Evolutionary conservation across 1,140 invertebrate species (phyloP), one percentile per base, ranked within the genome.

Genomic region (Aleiodes sp.): DNA sequence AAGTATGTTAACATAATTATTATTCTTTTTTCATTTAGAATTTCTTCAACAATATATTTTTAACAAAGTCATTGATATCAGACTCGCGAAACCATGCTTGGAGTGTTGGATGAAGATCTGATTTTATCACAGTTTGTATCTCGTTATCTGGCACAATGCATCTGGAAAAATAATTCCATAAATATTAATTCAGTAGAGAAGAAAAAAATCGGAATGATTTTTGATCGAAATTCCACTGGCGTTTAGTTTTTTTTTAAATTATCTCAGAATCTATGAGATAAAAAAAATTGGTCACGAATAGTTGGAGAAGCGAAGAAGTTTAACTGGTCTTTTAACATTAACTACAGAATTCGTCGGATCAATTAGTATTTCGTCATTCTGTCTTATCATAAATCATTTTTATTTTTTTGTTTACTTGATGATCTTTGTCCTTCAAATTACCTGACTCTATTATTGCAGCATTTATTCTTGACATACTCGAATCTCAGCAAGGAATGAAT

Each of bases 21-120:
- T 59, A 0, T 33, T n/a, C 9, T 33, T 33, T 29, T 12, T 29
- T 63, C 12, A 35, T 73, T 73, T 61, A 78, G 59, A 72, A 72
- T 60, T 76, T 81, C 56, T 74, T 71, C 21, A 80, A 74, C 0
- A 80, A 41, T 65, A 82, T 79, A 26, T 77, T 78, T 0, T 76
- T 68, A 6, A 76, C 59, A 60, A 82, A 80, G 56, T 31, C 39
- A 16, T 79, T 65, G 31, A 80, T 73, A 52, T 79, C 75, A 29
- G 73, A 77, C 70, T 79, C 73, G 33, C 70, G 78, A 60, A 81
- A 83, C 80, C 80, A 83, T 9, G 76, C 80, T 73, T 82, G 76
- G 2, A 83, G 71, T 0, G 70, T 76, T 7, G 79, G 81, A 76
- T 81, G 79, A 16, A 82, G 46, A 68, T 72, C 57, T 33, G 70